These are phyloP conservation scores for Tipula vernalis DNA, from an alignment of 2,888 invertebrate genomes.

Conservation along the genomic window DNA sequence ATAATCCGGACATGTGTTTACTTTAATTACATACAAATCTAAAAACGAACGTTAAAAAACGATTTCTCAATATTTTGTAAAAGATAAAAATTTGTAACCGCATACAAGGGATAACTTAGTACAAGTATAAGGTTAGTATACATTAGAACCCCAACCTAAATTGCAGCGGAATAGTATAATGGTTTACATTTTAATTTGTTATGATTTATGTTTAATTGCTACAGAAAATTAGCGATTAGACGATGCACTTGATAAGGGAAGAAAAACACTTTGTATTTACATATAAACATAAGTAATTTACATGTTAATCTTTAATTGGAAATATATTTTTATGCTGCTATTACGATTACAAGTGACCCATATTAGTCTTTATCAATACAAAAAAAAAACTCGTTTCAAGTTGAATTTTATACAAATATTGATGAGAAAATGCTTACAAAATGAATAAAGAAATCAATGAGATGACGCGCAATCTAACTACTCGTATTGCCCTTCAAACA, in stretches of 20 bases:
- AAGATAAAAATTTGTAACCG: no score
- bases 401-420: neutral
- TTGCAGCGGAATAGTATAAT: no score
- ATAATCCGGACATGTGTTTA: neutral
- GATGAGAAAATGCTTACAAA: neutral
- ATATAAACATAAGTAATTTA: neutral
- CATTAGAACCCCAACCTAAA: no score
- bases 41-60: neutral
- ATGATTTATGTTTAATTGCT: neutral
- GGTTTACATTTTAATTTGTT: no score
- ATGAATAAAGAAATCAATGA: neutral
- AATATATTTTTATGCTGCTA: neutral
- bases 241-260: neutral
- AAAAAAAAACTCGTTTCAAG: neutral
- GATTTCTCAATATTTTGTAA: neutral
- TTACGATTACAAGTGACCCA: neutral
- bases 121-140: no score
- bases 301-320: neutral
- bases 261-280: neutral
- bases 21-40: neutral
- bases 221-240: neutral
- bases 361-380: neutral
- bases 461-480: neutral
- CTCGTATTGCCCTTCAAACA: neutral
- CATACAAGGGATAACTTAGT: no score